A percentile compares a stretch with the other conserved stretches of the same genome.
phyloP scores from a whole-genome alignment of 2,888 invertebrate genomes.

The Eutolmus rufibarbis region DNA sequence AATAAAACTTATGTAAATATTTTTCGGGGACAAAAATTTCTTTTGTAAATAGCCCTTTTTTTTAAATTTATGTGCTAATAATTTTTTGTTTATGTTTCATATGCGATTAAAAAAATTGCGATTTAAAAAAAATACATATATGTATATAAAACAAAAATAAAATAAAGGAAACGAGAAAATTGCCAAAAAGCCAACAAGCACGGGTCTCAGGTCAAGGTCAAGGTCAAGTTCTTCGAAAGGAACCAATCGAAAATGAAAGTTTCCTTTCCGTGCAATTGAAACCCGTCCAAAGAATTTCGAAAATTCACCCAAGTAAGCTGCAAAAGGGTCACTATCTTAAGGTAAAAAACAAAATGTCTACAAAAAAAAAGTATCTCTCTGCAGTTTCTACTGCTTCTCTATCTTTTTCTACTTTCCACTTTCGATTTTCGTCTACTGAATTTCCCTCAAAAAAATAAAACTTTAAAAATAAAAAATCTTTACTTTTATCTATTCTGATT shows the following conservation, averaged over 20 bases:
- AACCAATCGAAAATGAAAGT: constrained; percentile 65
- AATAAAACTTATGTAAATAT: background rate
- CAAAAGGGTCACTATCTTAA: constrained; percentile 58
- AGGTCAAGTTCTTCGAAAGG: constrained; percentile 54
- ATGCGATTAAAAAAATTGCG: background rate
- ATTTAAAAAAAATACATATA: background rate
- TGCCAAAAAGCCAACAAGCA: constrained; percentile 48
- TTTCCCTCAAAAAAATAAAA: background rate
- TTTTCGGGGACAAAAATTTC: background rate
- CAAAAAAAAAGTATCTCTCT: background rate
- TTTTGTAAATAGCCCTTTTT: background rate
- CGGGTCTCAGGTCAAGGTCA: background rate
- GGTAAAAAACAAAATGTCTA: constrained; percentile 54
- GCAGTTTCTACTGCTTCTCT: background rate
- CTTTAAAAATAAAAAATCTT: background rate
- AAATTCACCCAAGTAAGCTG: constrained; percentile 57
- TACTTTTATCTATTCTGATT: background rate
- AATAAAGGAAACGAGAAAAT: constrained; percentile 9
- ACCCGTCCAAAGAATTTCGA: constrained; percentile 65
- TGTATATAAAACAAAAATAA: background rate
- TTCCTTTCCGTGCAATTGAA: constrained; percentile 70
- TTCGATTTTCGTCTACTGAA: background rate
- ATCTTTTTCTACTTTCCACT: background rate
- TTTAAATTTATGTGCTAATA: background rate
- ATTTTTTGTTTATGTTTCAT: background rate